These are phyloP conservation scores for Nesogale talazaci DNA, from an alignment of 2,113 vertebrate genomes.

Conservation along the genomic window DNA sequence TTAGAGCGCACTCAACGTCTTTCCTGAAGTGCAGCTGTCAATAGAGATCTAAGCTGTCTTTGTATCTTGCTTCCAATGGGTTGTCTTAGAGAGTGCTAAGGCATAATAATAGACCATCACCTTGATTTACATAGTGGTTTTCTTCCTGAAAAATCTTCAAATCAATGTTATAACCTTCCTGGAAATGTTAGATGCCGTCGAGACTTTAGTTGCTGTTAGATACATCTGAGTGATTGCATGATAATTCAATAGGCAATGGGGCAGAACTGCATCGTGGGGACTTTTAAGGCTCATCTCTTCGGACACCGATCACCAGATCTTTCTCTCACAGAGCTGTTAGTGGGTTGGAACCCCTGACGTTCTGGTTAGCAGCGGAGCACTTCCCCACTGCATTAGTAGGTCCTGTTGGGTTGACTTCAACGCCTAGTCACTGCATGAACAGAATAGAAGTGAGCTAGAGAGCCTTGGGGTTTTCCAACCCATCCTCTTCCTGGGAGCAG, in stretches of 20 bases:
- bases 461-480: not conserved
- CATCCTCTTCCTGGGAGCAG: not conserved
- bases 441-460: not conserved
- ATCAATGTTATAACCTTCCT: conserved; percentile 25
- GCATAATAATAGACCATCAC: conserved; percentile 16
- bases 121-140: not conserved
- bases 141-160: conserved; percentile 21
- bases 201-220: not conserved
- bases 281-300: not conserved
- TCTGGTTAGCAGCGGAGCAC: not conserved
- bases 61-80: not conserved
- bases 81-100: not conserved
- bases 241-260: not conserved
- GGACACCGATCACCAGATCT: not conserved
- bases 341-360: no score
- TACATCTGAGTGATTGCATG: no score
- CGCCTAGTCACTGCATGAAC: no score
- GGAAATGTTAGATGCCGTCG: not conserved
- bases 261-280: not conserved
- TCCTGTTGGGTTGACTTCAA: not conserved
- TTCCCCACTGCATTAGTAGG: not conserved
- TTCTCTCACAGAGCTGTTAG: no score
- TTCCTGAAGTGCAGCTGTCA: not conserved
- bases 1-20: not conserved
- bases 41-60: not conserved